Evolutionary conservation across 1,140 invertebrate genomes (phyloP).

Genomic region (Zaprionus davidi): DNA sequence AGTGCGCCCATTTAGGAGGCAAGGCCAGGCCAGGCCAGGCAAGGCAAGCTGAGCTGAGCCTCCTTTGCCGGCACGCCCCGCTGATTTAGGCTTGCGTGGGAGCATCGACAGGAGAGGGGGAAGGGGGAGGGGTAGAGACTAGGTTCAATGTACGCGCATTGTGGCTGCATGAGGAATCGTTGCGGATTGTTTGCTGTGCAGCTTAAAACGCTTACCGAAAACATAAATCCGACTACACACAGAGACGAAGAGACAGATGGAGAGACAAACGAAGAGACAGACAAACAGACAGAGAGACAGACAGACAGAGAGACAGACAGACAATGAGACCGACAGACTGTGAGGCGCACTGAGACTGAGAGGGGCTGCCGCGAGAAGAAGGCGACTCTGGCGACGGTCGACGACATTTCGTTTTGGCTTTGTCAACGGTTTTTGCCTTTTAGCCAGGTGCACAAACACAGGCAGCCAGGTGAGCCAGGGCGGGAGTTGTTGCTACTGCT

Average conservation of each 20-base stretch:
- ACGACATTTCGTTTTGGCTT: slow-evolving; percentile 72
- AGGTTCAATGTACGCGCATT: slow-evolving; percentile 63
- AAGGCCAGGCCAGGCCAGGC: background rate
- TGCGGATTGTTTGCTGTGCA: slow-evolving; percentile 66
- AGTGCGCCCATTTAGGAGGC: slow-evolving; percentile 51
- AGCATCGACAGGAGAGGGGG: background rate
- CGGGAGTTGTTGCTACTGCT: background rate
- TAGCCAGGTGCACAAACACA: slow-evolving; percentile 77
- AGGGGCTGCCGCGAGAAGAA: background rate
- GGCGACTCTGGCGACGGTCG: slow-evolving; percentile 19
- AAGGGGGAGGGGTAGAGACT: background rate
- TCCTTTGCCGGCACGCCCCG: background rate
- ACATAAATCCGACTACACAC: slow-evolving; percentile 74
- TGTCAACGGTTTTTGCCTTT: slow-evolving; percentile 76
- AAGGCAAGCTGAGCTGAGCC: background rate
- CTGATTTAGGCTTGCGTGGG: background rate
- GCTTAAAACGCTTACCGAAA: slow-evolving; percentile 80
- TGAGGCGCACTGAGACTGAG: background rate
- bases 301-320: background rate
- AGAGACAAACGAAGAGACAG: background rate
- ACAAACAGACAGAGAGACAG: background rate
- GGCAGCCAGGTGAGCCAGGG: slow-evolving; percentile 42
- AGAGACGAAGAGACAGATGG: slow-evolving; percentile 29
- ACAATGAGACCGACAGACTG: background rate
- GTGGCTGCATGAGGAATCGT: slow-evolving; percentile 19